phyloP scores from a whole-genome alignment of 1,140 invertebrate genomes.

The Episyrphus balteatus region DNA sequence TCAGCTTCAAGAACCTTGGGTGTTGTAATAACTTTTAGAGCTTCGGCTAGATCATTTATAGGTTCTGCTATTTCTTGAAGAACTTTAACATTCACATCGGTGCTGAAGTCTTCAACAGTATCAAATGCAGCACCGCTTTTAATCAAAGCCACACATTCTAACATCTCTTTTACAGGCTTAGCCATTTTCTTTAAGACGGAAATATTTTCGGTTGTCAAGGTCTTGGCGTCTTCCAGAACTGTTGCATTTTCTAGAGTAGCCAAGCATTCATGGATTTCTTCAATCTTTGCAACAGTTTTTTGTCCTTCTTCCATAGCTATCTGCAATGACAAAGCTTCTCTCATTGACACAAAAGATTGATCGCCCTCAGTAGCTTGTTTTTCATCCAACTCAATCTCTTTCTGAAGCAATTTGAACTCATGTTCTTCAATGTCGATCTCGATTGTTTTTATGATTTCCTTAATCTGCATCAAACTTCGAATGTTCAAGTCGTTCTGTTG shows the following conservation, averaged over 20 bases:
- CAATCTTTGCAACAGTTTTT: slow-evolving; percentile 9
- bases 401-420: slow-evolving; percentile 28
- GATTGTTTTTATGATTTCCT: slow-evolving; percentile 21
- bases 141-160: slow-evolving; percentile 33
- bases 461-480: slow-evolving; percentile 20
- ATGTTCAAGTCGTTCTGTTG: slow-evolving; percentile 18
- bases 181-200: slow-evolving; percentile 39
- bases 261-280: slow-evolving; percentile 34
- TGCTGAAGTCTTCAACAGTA: neutral
- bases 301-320: slow-evolving; percentile 24
- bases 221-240: neutral
- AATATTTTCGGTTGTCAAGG: slow-evolving; percentile 6
- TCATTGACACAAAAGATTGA: slow-evolving; percentile 22
- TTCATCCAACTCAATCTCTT: slow-evolving; percentile 28
- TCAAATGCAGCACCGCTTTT: slow-evolving; percentile 10
- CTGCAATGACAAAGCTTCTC: slow-evolving; percentile 23
- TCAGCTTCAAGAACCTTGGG: neutral
- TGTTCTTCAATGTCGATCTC: slow-evolving; percentile 32
- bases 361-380: slow-evolving; percentile 18
- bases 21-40: neutral
- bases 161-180: slow-evolving; percentile 40
- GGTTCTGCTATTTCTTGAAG: neutral
- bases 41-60: neutral
- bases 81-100: neutral
- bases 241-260: slow-evolving; percentile 21